phyloP scores from a whole-genome alignment of 2,888 invertebrate genomes.

The Opisthograptis luteolata region DNA sequence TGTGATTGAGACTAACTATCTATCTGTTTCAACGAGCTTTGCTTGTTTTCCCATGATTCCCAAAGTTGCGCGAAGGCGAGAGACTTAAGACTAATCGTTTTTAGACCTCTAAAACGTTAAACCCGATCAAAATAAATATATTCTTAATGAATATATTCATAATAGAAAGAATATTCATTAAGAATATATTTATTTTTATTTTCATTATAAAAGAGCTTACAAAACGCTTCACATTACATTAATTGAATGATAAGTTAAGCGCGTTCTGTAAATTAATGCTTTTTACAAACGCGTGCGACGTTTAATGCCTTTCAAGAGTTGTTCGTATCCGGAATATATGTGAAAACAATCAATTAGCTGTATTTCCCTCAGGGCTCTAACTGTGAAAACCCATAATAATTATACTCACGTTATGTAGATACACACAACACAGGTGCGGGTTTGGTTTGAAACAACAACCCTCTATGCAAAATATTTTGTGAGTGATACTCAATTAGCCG shows the following conservation, averaged over 20 bases:
- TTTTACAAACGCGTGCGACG: background rate
- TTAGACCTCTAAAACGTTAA: too few relatives aligned
- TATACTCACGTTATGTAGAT: background rate
- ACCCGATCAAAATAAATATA: too few relatives aligned
- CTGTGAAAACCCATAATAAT: background rate
- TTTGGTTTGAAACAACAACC: conserved; percentile 24
- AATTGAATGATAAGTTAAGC: too few relatives aligned
- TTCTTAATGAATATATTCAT: too few relatives aligned
- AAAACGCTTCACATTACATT: too few relatives aligned
- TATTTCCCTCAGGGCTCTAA: conserved; percentile 5
- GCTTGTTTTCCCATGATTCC: too few relatives aligned
- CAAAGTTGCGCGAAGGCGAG: too few relatives aligned
- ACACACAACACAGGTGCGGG: background rate
- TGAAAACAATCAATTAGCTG: conserved; percentile 9
- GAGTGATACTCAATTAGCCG: conserved; percentile 32
- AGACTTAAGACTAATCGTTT: too few relatives aligned
- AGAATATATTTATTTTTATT: too few relatives aligned
- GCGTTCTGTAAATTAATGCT: background rate
- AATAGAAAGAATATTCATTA: too few relatives aligned
- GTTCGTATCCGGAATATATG: conserved; percentile 2
- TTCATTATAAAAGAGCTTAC: too few relatives aligned
- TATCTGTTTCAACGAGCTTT: too few relatives aligned
- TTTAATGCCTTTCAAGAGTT: conserved; percentile 1
- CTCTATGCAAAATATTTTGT: conserved; percentile 33
- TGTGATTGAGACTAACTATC: background rate